Evolutionary conservation across 2,888 invertebrate species (phyloP).

Genomic region (Furcula furcula): DNA sequence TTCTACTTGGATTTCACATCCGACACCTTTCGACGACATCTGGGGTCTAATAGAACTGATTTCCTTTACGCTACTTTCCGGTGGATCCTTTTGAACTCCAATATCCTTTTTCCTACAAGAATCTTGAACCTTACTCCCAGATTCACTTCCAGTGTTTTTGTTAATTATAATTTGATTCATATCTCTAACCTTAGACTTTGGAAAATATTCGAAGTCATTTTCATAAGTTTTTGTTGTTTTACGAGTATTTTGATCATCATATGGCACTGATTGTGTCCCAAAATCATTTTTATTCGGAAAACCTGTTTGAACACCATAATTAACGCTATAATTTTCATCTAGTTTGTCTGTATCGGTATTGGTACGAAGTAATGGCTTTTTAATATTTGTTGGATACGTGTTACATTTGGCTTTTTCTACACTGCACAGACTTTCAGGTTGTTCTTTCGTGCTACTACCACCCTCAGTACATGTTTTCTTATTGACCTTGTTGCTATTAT

Average conservation of each 20-base stretch:
- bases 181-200: background rate
- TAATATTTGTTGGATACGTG: conserved; percentile 49
- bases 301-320: conserved; percentile 23
- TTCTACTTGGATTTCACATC: conserved; percentile 7
- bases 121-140: conserved; percentile 1
- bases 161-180: background rate
- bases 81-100: conserved; percentile 28
- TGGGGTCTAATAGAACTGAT: background rate
- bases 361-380: conserved; percentile 43
- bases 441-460: background rate
- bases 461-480: background rate
- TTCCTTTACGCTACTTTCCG: too few species aligned
- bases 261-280: background rate
- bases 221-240: background rate
- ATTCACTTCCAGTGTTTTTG: background rate
- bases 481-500: conserved; percentile 11
- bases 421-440: background rate
- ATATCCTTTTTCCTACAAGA: conserved; percentile 9
- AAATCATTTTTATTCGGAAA: background rate
- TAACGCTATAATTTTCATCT: conserved; percentile 13
- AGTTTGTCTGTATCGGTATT: conserved; percentile 49
- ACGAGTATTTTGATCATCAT: conserved; percentile 1
- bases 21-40: conserved; percentile 8
- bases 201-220: conserved; percentile 5
- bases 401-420: conserved; percentile 22